Evolutionary conservation across 2,888 invertebrate species (phyloP), one percentile per base, ranked within the genome.

Genomic region (Sinodicranocentrus sp.): DNA sequence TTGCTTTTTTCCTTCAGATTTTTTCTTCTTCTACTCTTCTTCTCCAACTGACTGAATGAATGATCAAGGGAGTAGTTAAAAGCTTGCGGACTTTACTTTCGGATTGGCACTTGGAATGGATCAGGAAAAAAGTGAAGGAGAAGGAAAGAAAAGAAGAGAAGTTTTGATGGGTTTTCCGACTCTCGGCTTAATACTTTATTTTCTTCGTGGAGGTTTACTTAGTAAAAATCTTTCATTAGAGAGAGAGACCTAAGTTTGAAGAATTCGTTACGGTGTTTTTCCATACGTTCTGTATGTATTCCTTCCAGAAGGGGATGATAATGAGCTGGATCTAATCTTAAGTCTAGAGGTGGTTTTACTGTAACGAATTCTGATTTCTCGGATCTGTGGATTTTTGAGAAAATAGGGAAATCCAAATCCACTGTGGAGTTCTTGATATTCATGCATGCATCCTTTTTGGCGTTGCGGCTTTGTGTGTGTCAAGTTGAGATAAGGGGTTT

Each of bases 51-150:
- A 77, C 23, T 79, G 71, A 71, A 63, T 71, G 79, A 71, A 79
- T 79, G 79, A 79, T 79, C 79, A 71, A 68, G 79, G 71, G 79
- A 71, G 71, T 79, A 79, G 79, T 79, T 79, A 79, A 79, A 79
- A 71, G 79, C 79, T 79, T 79, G 79, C 71, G 54, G 79, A 79
- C 79, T 79, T 77, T 76, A 67, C 76, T 76, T 79, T 70, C 71
- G 52, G 79, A 79, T 79, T 79, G 79, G 79, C 71, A 79, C 54
- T 59, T 8, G 57, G 23, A 48, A n/a, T 57, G 63, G 75, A 75
- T 77, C 77, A 67, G 26, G 17, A 59, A 78, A 67, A 68, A 78
- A 70, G 23, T 70, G 3, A 23, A 43, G 43, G 54, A 57, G 54
- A 26, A 65, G 43, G 67, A 48, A 13, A 54, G n/a, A n/a, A 25